Evolutionary conservation across 30 jellyfish, hydroid and myxozoan species (phyloP), one percentile per base, ranked within the genome.

Genomic region (Rhopilema esculentum): DNA sequence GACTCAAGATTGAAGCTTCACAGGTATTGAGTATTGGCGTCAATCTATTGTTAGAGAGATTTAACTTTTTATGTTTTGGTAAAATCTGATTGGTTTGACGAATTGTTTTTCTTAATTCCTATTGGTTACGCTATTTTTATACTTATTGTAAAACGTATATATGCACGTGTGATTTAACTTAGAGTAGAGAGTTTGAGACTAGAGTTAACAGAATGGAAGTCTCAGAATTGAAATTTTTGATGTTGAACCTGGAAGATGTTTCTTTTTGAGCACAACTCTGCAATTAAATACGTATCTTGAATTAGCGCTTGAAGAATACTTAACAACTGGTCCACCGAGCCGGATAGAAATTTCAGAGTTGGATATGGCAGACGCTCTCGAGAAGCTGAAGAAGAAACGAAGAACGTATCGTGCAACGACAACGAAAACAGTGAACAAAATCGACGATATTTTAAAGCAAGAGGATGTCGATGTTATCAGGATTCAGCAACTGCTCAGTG

Each of bases 291-390:
- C 6, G 57, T 40, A 40, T 40, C 57, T 40, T 40, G 57, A 40
- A 12, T 12, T 40, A 40, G 57, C 57, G 57, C 57, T 40, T 40
- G 57, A 40, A 40, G 57, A 40, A 40, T 40, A 40, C 57, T n/a
- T 40, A 40, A 40, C 57, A 40, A 40, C 57, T 72, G 83, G 86
- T 75, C 86, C 86, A 75, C 86, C 86, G 86, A 75, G 75, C 86
- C 86, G 74, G 74, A 75, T 75, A 27, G 20, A 16, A 40, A 40
- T 40, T 40, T 40, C 57, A 40, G 57, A 19, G 33, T 27, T 8
- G 16, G 25, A 17, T 49, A 22, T 21, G 53, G 53, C 24, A 71
- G 86, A 75, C 9, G 30, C 62, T 15, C 4, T 78, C 62, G 79
- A 78, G 79, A 78, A 57, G 49, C 65, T 64, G 9, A 78, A 62